phyloP scores from a whole-genome alignment of 1,140 invertebrate species.

The Rhyacophila brunnea region DNA sequence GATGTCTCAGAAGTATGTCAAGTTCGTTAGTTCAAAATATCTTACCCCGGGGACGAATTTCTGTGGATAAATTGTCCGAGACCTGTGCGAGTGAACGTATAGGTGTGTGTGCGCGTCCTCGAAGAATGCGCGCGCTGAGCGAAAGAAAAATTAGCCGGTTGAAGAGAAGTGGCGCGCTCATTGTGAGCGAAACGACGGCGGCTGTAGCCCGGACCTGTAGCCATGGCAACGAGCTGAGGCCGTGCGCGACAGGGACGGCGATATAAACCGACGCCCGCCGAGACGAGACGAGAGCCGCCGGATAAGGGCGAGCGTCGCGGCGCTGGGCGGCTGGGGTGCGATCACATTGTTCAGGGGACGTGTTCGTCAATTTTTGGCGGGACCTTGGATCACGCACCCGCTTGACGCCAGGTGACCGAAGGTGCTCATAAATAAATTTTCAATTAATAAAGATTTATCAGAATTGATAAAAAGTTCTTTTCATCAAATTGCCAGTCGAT shows the following conservation, averaged over 20 bases:
- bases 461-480: too few relatives aligned
- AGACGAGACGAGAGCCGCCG: neutral
- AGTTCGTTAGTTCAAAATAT: too few relatives aligned
- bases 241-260: constrained; percentile 7
- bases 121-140: constrained; percentile 19
- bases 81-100: neutral
- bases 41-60: neutral
- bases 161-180: constrained; percentile 16
- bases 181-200: constrained; percentile 11
- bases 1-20: too few relatives aligned
- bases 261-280: neutral
- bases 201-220: constrained; percentile 28
- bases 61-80: neutral
- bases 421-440: too few relatives aligned
- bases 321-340: neutral
- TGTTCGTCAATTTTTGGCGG: constrained; percentile 14
- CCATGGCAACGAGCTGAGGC: constrained; percentile 31
- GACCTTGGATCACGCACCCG: neutral
- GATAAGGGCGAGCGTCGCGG: neutral
- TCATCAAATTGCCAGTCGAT: too few relatives aligned
- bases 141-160: constrained; percentile 17
- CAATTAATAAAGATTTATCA: too few relatives aligned
- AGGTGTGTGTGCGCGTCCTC: neutral
- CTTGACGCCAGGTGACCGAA: neutral
- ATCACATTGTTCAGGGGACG: constrained; percentile 13